phyloP scores from a whole-genome alignment of 2,113 vertebrate genomes.

The Chamaea fasciata region DNA sequence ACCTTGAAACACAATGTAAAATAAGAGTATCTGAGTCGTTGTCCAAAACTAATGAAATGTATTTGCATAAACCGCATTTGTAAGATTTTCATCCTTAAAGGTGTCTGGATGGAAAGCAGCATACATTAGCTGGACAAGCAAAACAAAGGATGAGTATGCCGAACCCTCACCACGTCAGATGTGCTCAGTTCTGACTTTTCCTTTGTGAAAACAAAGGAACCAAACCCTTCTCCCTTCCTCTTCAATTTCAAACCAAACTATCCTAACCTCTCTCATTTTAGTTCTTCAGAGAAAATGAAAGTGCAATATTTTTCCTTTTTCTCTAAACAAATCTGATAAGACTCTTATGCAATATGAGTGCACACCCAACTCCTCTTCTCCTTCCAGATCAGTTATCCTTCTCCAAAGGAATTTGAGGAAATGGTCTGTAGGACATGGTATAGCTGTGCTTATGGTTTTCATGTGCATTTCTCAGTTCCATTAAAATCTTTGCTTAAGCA shows the following conservation, averaged over 20 bases:
- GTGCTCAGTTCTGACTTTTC: neutral
- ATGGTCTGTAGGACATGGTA: accelerated
- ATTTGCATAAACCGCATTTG: neutral
- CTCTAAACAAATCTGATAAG: neutral
- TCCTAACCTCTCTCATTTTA: neutral
- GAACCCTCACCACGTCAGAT: neutral
- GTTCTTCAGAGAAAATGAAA: neutral
- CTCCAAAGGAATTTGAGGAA: neutral
- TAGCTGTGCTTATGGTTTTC: neutral
- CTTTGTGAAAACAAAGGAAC: neutral
- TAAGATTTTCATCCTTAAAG: neutral
- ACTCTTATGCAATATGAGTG: neutral
- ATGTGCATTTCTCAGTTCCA: neutral
- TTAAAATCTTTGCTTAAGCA: neutral
- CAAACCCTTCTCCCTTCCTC: neutral
- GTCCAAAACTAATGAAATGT: neutral
- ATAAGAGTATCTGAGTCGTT: neutral
- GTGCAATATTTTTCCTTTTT: neutral
- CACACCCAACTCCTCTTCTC: neutral
- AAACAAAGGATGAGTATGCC: neutral
- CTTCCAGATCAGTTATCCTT: neutral
- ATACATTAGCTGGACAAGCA: neutral
- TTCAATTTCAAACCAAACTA: neutral
- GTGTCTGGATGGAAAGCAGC: neutral
- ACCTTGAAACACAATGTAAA: neutral